Evolutionary conservation across 1,140 invertebrate genomes (phyloP).

Genomic region (Drosophila repletoides): DNA sequence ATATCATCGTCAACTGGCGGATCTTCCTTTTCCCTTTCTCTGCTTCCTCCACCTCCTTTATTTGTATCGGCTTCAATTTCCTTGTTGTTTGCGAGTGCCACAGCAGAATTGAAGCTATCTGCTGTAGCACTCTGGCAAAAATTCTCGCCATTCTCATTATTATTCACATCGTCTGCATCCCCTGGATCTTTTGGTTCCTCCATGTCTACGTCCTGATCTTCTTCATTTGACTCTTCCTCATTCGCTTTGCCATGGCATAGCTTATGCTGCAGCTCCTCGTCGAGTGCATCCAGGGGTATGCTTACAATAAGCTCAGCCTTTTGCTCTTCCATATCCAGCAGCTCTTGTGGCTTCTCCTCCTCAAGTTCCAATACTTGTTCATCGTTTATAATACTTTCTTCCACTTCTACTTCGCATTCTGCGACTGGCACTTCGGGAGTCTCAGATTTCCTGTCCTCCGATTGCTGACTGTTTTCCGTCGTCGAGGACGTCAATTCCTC

Average conservation of each 20-base stretch:
- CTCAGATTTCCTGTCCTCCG: not conserved
- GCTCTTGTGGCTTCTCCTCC: not conserved
- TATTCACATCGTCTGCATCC: conserved; percentile 54
- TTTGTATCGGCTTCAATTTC: conserved; percentile 60
- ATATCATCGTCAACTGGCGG: conserved; percentile 24
- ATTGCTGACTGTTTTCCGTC: not conserved
- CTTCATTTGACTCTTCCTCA: not conserved
- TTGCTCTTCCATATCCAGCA: too few species aligned
- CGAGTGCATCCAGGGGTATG: conserved; percentile 53
- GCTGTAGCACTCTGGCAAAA: conserved; percentile 76
- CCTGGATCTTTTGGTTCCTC: conserved; percentile 19
- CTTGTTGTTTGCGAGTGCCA: conserved; percentile 52
- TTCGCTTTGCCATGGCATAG: conserved; percentile 18
- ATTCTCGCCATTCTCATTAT: conserved; percentile 67
- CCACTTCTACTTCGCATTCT: not conserved
- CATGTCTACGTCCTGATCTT: not conserved
- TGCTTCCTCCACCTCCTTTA: not conserved
- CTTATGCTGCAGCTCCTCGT: conserved; percentile 51
- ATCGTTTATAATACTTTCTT: not conserved
- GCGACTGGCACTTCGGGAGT: conserved; percentile 6
- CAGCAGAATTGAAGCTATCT: conserved; percentile 77
- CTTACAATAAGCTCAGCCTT: conserved; percentile 55
- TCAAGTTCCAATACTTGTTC: not conserved
- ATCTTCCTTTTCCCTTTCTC: not conserved
- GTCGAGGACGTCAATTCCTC: conserved; percentile 46